Base-by-base conservation (phyloP, 2,113 vertebrate genomes). In the Gasterosteus nipponicus region DNA sequence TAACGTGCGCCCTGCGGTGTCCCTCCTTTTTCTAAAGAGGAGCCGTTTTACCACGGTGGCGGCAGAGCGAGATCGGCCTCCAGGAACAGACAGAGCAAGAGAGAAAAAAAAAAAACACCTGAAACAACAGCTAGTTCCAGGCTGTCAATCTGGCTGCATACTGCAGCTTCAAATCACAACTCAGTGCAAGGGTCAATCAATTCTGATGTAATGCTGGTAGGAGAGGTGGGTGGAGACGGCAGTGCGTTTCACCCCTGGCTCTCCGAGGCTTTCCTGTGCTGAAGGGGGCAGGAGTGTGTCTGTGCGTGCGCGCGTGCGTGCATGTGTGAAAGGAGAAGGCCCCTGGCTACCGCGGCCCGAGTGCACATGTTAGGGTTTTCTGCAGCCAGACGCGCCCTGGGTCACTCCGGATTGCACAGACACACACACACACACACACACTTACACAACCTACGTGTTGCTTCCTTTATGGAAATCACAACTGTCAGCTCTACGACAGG, bases 391-490 rank as follows among this genome's bases (percentile, higher is more conserved):
- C 82, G 33, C 15, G 82, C 87, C 83, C 80, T 82, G 73, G 87
- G 85, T 90, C 84, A 83, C 78, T 73, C 66, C 29, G 68, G 67
- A 78, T 88, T 78, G 74, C 73, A n/a, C 89, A 80, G 67, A 78
- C 80, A 49, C 42, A 74, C 69, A 82, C 80, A 72, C 38, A 73
- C 68, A 82, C 80, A 70, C 44, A 77, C 77, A 87, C 78, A 86
- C 81, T 69, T 47, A 77, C 78, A 87, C 80, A 86, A 84, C 87
- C 90, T 84, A 73, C 69, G 61, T 59, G 81, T 89, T 70, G 83
- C 84, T 89, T 87, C 86, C 91, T 92, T 92, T 86, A 92, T 84
- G 82, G 86, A 93, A 93, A 93, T 90, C 79, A 83, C 71, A 89
- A 72, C 85, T 93, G 92, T 93, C 93, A 92, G 86, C 78, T 85